Conservation (phyloP, 2,797 vertebrate genomes). For the Urophycis tenuis region DNA sequence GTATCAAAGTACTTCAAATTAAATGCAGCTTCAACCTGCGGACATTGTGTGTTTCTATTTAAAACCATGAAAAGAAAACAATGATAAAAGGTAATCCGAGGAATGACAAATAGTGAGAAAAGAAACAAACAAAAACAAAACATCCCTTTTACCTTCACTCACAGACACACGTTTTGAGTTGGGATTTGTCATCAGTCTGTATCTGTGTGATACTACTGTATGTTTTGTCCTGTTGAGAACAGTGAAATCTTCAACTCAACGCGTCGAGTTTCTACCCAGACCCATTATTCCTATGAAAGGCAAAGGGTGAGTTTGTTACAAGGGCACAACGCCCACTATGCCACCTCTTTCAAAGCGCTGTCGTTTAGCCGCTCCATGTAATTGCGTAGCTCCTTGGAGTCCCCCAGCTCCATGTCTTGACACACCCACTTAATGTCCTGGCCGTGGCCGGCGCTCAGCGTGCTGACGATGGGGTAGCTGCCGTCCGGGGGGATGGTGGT, state of each 20-base stretch:
- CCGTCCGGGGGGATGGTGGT: conserved; percentile 79
- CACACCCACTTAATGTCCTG: conserved; percentile 92
- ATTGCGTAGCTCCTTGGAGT: conserved; percentile 78
- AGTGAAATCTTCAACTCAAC: conserved; percentile 49
- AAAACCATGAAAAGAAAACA: conserved; percentile 57
- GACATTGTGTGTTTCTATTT: conserved; percentile 36
- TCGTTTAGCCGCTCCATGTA: conserved; percentile 85
- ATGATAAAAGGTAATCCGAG: conserved; percentile 56
- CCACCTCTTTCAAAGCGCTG: conserved; percentile 69
- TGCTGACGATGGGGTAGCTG: conserved; percentile 74
- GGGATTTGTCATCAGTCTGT: conserved; percentile 26
- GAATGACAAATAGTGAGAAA: conserved; percentile 47
- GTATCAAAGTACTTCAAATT: conserved; percentile 47
- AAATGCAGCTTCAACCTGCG: conserved; percentile 44
- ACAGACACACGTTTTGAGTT: conserved; percentile 28
- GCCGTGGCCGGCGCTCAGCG: conserved; percentile 69
- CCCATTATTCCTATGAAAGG: conserved; percentile 64
- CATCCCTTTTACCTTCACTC: conserved; percentile 21
- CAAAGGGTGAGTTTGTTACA: conserved; percentile 71
- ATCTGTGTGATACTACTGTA: conserved; percentile 30
- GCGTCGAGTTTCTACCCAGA: conserved; percentile 39
- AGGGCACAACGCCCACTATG: conserved; percentile 51
- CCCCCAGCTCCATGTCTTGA: conserved; percentile 76
- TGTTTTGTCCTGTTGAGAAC: conserved; percentile 25
- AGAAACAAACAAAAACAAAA: conserved; percentile 31